Evolutionary conservation across 1,140 invertebrate species (phyloP).

Genomic region (Bombus balteatus): DNA sequence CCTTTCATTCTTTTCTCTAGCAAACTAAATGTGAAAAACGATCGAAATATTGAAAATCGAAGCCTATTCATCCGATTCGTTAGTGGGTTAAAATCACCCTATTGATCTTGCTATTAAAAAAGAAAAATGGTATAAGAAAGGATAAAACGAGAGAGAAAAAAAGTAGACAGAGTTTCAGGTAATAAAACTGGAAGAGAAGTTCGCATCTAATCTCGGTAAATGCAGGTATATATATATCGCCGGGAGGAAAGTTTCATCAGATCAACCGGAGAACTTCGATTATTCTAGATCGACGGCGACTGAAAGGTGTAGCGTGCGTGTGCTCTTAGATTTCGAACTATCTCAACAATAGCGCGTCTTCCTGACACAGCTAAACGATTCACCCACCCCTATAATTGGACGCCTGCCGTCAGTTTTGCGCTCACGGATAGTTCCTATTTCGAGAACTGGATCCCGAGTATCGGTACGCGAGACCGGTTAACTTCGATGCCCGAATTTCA

Average conservation of each 20-base stretch:
- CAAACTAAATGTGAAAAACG: too few relatives aligned
- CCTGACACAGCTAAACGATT: conserved; percentile 21
- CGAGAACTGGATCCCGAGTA: background rate
- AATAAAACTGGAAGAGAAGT: background rate
- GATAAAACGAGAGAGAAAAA: background rate
- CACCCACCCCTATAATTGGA: conserved; percentile 35
- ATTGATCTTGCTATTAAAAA: too few relatives aligned
- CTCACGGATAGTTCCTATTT: background rate
- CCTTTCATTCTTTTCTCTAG: too few relatives aligned
- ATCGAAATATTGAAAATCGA: too few relatives aligned
- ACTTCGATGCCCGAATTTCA: conserved; percentile 3
- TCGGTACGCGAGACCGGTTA: background rate
- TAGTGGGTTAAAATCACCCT: background rate
- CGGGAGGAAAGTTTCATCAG: conserved; percentile 28
- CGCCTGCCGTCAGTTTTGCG: background rate
- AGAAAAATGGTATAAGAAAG: too few relatives aligned
- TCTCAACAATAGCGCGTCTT: conserved; percentile 13
- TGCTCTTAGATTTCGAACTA: conserved; percentile 26
- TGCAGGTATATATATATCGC: background rate
- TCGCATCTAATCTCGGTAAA: background rate
- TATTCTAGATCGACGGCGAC: background rate
- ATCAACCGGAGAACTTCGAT: conserved; percentile 20
- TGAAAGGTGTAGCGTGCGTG: conserved; percentile 25
- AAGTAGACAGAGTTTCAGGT: background rate
- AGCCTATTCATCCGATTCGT: too few relatives aligned